A percentile compares a stretch with the other conserved stretches of the same genome.
These are phyloP conservation scores for Dasyprocta punctata DNA, from an alignment of 2,113 vertebrate genomes.

Conservation along the genomic window DNA sequence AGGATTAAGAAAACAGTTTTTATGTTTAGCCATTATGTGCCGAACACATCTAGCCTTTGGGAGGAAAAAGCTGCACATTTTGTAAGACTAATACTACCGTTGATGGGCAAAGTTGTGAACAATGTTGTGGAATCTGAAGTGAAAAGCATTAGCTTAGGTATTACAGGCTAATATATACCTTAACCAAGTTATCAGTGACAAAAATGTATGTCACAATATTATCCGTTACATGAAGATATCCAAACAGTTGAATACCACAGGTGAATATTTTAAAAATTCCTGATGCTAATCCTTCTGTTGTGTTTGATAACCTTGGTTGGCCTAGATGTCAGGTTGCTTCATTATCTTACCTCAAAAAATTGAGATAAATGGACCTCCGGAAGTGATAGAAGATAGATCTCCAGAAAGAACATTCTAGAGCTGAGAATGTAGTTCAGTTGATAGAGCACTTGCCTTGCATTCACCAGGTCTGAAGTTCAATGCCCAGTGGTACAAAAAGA, in stretches of 20 bases:
- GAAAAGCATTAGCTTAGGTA: not conserved
- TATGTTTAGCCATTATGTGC: not conserved
- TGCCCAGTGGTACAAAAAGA: not conserved
- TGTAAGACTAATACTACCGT: not conserved
- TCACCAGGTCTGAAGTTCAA: not conserved
- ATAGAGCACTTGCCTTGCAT: not conserved
- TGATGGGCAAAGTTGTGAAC: not conserved
- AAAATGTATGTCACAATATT: not conserved
- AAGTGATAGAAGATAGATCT: not conserved
- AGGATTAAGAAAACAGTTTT: conserved; percentile 50
- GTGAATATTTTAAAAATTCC: not conserved
- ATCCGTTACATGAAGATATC: not conserved
- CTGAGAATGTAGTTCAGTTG: not conserved
- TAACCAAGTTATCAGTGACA: not conserved
- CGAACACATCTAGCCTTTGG: not conserved
- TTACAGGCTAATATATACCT: not conserved
- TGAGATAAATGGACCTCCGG: not conserved
- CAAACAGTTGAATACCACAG: not conserved
- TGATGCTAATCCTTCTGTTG: not conserved
- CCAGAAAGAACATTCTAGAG: not conserved
- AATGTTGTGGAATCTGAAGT: not conserved
- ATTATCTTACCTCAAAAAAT: not conserved
- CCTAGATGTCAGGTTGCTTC: not conserved
- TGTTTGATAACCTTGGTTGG: not conserved
- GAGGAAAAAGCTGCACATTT: not conserved